A percentile compares a stretch with the other conserved stretches of the same genome.
These are phyloP conservation scores for Epiblema foenella DNA, from an alignment of 2,888 invertebrate species.

Conservation along the genomic window DNA sequence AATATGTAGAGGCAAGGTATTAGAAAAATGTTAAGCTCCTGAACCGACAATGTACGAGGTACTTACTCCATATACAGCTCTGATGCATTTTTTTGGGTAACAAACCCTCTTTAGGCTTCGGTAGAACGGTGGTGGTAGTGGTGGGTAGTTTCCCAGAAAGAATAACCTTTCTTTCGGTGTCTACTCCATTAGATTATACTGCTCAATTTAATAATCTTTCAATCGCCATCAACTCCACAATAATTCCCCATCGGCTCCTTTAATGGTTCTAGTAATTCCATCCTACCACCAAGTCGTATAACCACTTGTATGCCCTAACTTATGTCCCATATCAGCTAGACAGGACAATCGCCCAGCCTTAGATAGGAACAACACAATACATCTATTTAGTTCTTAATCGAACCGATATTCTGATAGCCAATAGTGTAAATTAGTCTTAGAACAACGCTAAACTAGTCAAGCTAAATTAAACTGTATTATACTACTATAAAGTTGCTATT, in stretches of 20 bases:
- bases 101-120: too few species aligned
- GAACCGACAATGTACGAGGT: too few species aligned
- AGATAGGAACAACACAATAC: conserved; percentile 45
- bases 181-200: too few species aligned
- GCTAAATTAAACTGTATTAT: not conserved
- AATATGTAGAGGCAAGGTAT: too few species aligned
- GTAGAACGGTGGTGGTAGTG: too few species aligned
- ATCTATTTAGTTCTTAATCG: conserved; percentile 56
- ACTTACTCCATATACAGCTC: too few species aligned
- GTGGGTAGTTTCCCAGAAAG: too few species aligned
- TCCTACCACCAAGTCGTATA: conserved; percentile 5
- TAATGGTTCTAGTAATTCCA: conserved; percentile 17
- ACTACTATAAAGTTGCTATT: not conserved
- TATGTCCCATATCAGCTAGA: conserved; percentile 50
- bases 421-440: conserved; percentile 42
- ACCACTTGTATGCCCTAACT: conserved; percentile 53
- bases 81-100: too few species aligned
- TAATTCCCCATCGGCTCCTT: not conserved
- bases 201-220: too few species aligned
- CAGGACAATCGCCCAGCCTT: conserved; percentile 60
- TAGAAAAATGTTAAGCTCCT: too few species aligned
- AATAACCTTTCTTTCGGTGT: too few species aligned
- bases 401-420: conserved; percentile 60
- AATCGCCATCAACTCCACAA: too few species aligned
- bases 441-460: not conserved